A percentile compares a stretch with the other conserved stretches of the same genome.
Evolutionary conservation across 2,888 invertebrate genomes (phyloP).

Genomic region (Spicauda simplicius): DNA sequence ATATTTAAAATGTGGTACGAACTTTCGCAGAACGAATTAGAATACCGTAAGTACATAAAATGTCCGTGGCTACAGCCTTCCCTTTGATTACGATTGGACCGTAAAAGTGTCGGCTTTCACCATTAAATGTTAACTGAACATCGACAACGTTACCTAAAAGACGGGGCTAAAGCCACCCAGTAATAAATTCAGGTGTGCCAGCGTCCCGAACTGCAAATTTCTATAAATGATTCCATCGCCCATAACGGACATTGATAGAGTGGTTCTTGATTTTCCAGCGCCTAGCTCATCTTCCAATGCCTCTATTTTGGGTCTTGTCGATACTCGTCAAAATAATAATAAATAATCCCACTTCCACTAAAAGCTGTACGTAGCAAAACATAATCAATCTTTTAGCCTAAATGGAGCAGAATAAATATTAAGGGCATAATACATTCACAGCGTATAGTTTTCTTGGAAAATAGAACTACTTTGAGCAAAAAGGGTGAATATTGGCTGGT

Average conservation of each 20-base stretch:
- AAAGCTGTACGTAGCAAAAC: conserved; percentile 27
- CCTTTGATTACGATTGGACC: neutral
- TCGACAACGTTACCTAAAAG: neutral
- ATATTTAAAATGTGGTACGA: too few species aligned
- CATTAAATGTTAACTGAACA: neutral
- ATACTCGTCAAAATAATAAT: conserved; percentile 41
- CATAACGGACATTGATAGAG: conserved; percentile 35
- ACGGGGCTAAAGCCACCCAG: neutral
- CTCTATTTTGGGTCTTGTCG: conserved; percentile 34
- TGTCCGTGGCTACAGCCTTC: too few species aligned
- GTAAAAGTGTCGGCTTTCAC: neutral
- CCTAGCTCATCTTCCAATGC: conserved; percentile 31
- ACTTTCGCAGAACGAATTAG: too few species aligned
- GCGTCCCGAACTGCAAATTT: conserved; percentile 1
- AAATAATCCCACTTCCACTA: conserved; percentile 36
- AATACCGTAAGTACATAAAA: too few species aligned
- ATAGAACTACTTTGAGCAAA: conserved; percentile 2
- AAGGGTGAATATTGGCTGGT: conserved; percentile 10
- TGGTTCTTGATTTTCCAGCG: conserved; percentile 31
- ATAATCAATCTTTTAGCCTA: conserved; percentile 38
- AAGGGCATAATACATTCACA: conserved; percentile 30
- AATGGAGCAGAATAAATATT: conserved; percentile 34
- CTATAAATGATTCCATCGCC: conserved; percentile 32
- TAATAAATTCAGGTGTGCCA: conserved; percentile 7
- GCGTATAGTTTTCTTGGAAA: conserved; percentile 21